A percentile compares a stretch with the other conserved stretches of the same genome.
These are phyloP conservation scores for Drosophila quinaria DNA, from an alignment of 2,888 invertebrate genomes.

Conservation along the genomic window DNA sequence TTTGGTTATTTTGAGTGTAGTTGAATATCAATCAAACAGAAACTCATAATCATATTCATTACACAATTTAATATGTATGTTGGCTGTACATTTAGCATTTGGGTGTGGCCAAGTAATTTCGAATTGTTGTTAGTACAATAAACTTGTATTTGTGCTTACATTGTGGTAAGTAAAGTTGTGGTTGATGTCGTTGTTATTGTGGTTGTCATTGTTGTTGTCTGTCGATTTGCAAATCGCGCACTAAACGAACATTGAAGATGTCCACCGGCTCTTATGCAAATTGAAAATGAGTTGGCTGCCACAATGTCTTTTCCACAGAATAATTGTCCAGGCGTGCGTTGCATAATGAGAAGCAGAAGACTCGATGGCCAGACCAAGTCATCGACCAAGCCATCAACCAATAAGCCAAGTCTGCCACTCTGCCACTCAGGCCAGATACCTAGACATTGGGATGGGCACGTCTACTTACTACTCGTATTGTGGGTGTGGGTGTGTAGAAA, in stretches of 20 bases:
- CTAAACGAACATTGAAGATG: conserved; percentile 30
- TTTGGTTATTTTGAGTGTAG: conserved; percentile 3
- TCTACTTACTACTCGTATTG: conserved; percentile 7
- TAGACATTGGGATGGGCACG: conserved; percentile 51
- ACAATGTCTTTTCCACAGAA: conserved; percentile 78
- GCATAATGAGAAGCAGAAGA: conserved; percentile 70
- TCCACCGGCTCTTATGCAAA: conserved; percentile 73
- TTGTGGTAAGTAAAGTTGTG: conserved; percentile 17
- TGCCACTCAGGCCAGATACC: conserved; percentile 24
- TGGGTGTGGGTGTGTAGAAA: conserved; percentile 5
- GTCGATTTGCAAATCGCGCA: conserved; percentile 37
- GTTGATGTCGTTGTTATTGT: conserved; percentile 18
- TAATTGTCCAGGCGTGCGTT: conserved; percentile 82
- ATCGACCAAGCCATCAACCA: conserved; percentile 19
- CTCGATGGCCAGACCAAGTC: conserved; percentile 1
- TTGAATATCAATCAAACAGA: conserved; percentile 21
- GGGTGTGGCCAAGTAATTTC: conserved; percentile 38
- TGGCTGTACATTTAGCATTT: conserved; percentile 52
- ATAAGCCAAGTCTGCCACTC: conserved; percentile 25
- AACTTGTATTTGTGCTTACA: conserved; percentile 19
- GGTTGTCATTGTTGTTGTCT: conserved; percentile 8
- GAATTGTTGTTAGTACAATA: conserved; percentile 38
- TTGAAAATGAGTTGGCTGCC: conserved; percentile 73
- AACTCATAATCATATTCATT: conserved; percentile 69
- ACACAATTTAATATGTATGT: conserved; percentile 63